Evolutionary conservation across 2,888 invertebrate genomes (phyloP).

Genomic region (Carterocephalus palaemon): DNA sequence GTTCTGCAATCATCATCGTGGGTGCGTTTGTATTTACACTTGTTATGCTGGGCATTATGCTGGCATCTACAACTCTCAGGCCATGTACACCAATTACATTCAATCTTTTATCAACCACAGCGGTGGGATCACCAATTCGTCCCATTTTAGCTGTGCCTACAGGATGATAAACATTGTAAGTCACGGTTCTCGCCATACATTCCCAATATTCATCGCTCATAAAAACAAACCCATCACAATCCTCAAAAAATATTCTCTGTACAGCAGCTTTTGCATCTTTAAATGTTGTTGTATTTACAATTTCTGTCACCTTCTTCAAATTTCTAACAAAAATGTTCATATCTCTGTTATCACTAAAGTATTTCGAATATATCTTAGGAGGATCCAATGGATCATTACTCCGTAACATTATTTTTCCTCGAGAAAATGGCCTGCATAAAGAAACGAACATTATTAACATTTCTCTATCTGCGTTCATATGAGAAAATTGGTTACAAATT

Average conservation of each 20-base stretch:
- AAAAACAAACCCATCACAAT: slow-evolving; percentile 55
- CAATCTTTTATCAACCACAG: slow-evolving; percentile 57
- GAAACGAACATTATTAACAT: slow-evolving; percentile 60
- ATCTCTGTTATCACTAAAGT: slow-evolving; percentile 60
- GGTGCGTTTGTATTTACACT: slow-evolving; percentile 68
- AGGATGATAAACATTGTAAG: slow-evolving; percentile 67
- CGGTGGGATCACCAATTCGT: slow-evolving; percentile 40
- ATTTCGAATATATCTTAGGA: slow-evolving; percentile 61
- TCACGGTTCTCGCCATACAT: slow-evolving; percentile 64
- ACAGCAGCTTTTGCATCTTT: slow-evolving; percentile 52
- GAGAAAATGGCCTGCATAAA: slow-evolving; percentile 61
- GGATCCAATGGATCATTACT: slow-evolving; percentile 49
- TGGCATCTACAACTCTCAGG: slow-evolving; percentile 63
- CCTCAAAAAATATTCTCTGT: slow-evolving; percentile 51
- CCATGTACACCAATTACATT: slow-evolving; percentile 51
- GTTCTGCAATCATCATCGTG: slow-evolving; percentile 69
- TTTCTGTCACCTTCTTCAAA: slow-evolving; percentile 53
- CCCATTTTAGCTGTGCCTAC: slow-evolving; percentile 72
- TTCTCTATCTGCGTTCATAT: slow-evolving; percentile 59
- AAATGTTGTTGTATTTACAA: slow-evolving; percentile 55
- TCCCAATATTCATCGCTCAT: slow-evolving; percentile 61
- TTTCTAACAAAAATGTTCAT: slow-evolving; percentile 53
- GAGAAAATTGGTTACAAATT: slow-evolving; percentile 58
- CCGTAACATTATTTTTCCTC: slow-evolving; percentile 53
- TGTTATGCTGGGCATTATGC: slow-evolving; percentile 67